Evolutionary conservation across 2,113 vertebrate genomes (phyloP), one percentile per base, ranked within the genome.

Genomic region (Trinectes maculatus): DNA sequence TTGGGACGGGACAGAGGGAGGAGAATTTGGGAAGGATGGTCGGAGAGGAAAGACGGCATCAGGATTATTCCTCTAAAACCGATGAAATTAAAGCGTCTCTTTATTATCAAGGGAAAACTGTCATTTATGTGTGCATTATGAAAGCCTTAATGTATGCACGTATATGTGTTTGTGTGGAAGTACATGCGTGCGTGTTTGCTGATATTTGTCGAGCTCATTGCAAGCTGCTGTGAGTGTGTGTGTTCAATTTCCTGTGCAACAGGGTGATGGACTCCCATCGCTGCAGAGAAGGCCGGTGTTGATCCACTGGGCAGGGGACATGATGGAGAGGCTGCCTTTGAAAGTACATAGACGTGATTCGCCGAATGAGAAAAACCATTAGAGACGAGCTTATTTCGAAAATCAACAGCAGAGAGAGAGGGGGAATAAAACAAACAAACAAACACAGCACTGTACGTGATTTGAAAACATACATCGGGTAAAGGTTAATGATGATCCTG

Each of bases 51-150:
- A 68, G 49, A 13, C 22, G 57, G 46, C 68, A 21, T 72, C 47
- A 25, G 19, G 36, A 22, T 65, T 71, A 71, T 61, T 64, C 79
- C 63, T 76, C 69, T 84, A 77, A 8, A 82, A 66, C 72, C 52
- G 77, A 70, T 31, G 66, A 82, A 80, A 93, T 90, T 81, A 91
- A n/a, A 89, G 80, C 77, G 66, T 74, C 61, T 77, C 84, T 92
- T 89, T 82, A 84, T 88, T 83, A 84, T 85, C 76, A 61, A 66
- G 28, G 43, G 28, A 77, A 53, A 34, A 36, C 44, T 62, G 4
- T 31, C 31, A 52, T 24, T 0, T 59, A 37, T 56, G 26, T 60
- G 29, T 42, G 22, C 36, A 29, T n/a, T 31, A 31, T 26, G 44
- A 52, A 40, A 8, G 52, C 61, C 48, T 68, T 58, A 58, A 34